Base-by-base conservation (phyloP, 2,888 invertebrate species). In the Epistrophe eligans region DNA sequence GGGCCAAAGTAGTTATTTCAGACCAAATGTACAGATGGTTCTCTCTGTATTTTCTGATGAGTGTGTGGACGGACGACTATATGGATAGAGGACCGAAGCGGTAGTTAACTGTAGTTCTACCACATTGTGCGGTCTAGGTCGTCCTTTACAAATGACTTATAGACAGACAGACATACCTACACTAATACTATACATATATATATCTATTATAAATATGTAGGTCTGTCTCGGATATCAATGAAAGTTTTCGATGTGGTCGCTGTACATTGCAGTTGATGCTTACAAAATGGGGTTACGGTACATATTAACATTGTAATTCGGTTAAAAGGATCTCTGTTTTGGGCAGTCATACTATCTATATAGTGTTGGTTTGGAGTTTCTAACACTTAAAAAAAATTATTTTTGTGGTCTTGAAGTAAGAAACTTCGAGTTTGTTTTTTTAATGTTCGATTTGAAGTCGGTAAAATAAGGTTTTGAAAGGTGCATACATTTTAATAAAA, bases 1-100 rank as follows among this genome's bases (percentile, higher is more conserved):
- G 76, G 80, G 80, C 80, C 77, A 84, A 71, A 80, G 84, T 77
- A 80, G 80, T 80, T 79, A 70, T 70, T 55, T 60, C 55, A 48
- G 38, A 77, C 32, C 52, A 66, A 38, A 55, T 58, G 45, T 45
- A 55, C 60, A 62, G 60, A 73, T 79, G 67, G 55, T 45, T 76
- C 5, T 57, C 38, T 55, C n/a, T 13, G 38, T 15, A 4, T 48
- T 48, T 17, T 9, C 11, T 43, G 6, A 62, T n/a, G 7, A 32
- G 24, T 11, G 66, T 48, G 13, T 35, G 48, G 43, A 28, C 15
- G 2, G 2, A 7, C 24, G 43, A 64, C 5, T 11, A 17, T 11
- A 38, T 8, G 19, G 4, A 38, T 9, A n/a, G 24, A 52, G 52
- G 15, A 8, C 19, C 9, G 19, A 11, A 66, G 70, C 19, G 19